Base-by-base conservation (phyloP, 2,888 invertebrate species). In the Lasioglossum lativentre region DNA sequence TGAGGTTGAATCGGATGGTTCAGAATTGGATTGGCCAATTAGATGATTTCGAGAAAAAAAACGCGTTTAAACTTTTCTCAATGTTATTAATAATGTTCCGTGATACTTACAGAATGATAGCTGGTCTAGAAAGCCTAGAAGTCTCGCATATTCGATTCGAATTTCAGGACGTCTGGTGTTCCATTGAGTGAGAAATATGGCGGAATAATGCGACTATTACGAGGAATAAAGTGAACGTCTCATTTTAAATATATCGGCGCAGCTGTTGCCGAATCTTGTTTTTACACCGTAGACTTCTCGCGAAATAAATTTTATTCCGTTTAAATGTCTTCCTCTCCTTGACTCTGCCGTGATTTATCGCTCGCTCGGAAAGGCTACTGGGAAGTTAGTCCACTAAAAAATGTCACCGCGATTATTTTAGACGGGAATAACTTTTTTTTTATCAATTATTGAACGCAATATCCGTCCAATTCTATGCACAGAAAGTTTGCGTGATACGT, bases 231-330 rank as follows among this genome's bases (percentile, higher is more conserved):
- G 52, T 12, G 70, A 63, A 75, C n/a, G 10, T 73, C 23, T 42
- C 70, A 14, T 52, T 23, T 78, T 27, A 52, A 78, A 83, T 78
- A 83, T 78, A 83, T 83, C 30, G 70, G 59, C 74, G 47, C 84
- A 84, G 74, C 78, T 85, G 84, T 75, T 78, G 47, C 84, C 34
- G 34, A 56, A 74, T 30, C 77, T 63, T 82, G 74, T 77, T 75
- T 78, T 78, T 56, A 71, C 59, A 23, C 23, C 14, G 10, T 23
- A 10, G 16, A 16, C 40, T 56, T 56, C 0, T 34, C 16, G 30
- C 19, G 56, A 78, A 75, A 83, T 85, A 83, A 78, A 83, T 84
- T 85, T 47, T 45, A 75, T 83, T 83, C 75, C 38, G 59, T 27
- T 72, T 66, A 83, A 85, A 73, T 38, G 40, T 63, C 40, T 79